Evolutionary conservation across 2,797 vertebrate genomes (phyloP).

Genomic region (Tangara arthus): DNA sequence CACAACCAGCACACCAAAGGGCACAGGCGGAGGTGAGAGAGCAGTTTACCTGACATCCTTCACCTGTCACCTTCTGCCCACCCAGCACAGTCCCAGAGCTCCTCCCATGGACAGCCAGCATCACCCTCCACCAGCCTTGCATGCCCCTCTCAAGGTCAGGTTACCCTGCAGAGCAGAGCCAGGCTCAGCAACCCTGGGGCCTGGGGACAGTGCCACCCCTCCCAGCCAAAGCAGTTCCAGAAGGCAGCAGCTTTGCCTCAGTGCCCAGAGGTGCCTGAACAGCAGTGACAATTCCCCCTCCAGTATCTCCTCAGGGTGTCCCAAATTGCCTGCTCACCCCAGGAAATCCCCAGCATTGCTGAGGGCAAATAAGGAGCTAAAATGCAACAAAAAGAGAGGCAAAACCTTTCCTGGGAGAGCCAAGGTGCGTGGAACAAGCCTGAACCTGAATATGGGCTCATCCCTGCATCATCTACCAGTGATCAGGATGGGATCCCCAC

Average conservation of each 20-base stretch:
- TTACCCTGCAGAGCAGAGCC: not conserved
- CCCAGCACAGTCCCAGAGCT: not conserved
- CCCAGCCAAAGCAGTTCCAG: not conserved
- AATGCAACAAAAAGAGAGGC: not conserved
- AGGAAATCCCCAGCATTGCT: not conserved
- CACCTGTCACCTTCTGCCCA: not conserved
- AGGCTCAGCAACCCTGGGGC: not conserved
- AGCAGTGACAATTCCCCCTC: not conserved
- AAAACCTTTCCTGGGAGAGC: not conserved
- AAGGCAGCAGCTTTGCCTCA: not conserved
- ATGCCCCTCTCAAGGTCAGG: not conserved
- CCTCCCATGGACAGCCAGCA: fast-evolving
- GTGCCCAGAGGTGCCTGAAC: no score
- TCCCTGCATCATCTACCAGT: not conserved
- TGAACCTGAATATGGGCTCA: not conserved
- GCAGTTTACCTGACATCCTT: fast-evolving
- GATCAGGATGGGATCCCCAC: not conserved
- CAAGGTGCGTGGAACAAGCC: not conserved
- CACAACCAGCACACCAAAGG: not conserved
- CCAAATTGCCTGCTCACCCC: not conserved
- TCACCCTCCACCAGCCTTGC: not conserved
- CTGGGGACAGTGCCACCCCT: not conserved
- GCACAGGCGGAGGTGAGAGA: fast-evolving
- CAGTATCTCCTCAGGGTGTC: not conserved
- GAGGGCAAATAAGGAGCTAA: not conserved